Conservation (phyloP, 2,888 invertebrate species). For the Hypomecis punctinalis region DNA sequence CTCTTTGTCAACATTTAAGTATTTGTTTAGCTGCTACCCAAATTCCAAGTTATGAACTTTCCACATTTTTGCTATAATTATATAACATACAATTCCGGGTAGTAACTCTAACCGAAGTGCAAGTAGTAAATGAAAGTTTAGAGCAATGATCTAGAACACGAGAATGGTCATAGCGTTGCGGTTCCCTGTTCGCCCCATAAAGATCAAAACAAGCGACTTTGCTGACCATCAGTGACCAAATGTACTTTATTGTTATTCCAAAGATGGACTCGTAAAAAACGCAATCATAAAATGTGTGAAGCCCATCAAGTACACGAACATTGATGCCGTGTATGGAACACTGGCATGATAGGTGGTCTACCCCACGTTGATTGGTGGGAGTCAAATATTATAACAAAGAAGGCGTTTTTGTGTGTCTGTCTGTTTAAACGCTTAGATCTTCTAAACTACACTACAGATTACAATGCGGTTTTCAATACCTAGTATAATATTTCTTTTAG, state of each 20-base stretch:
- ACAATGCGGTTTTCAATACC: no score
- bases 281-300: slow-evolving; percentile 24
- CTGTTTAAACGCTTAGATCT: no score
- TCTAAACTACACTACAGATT: no score
- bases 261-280: slow-evolving; percentile 29
- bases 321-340: neutral
- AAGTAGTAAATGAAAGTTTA: no score
- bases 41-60: neutral
- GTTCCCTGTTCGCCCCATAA: neutral
- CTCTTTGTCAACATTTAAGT: neutral
- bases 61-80: neutral
- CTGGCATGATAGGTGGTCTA: slow-evolving; percentile 6
- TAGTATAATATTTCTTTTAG: no score
- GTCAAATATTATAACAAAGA: neutral
- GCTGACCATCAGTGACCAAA: slow-evolving; percentile 20
- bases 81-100: neutral
- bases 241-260: slow-evolving; percentile 32
- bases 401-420: no score
- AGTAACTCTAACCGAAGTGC: no score
- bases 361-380: neutral
- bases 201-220: slow-evolving; percentile 12
- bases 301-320: slow-evolving; percentile 1
- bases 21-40: slow-evolving; percentile 11
- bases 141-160: neutral
- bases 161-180: neutral